A percentile compares a stretch with the other conserved stretches of the same genome.
phyloP scores from a whole-genome alignment of 2,113 vertebrate genomes.

The Neoarius graeffei region DNA sequence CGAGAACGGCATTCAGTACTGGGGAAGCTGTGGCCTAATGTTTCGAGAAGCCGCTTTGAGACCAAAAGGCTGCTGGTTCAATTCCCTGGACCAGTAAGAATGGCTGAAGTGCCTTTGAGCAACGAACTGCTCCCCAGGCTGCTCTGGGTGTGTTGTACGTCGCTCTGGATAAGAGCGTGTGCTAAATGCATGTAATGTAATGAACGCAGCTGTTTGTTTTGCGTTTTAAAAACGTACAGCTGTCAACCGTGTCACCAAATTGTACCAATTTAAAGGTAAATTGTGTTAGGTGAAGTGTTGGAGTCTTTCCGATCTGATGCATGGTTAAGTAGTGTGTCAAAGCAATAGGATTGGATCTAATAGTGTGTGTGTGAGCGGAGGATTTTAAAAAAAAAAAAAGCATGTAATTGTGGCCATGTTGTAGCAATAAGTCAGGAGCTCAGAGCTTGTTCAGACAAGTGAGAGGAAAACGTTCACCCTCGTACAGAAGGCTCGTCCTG shows the following conservation, averaged over 20 bases:
- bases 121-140: too few species aligned
- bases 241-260: background rate
- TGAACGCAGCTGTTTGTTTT: background rate
- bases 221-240: background rate
- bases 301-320: background rate
- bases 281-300: background rate
- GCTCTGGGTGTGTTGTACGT: too few species aligned
- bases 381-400: background rate
- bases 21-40: background rate
- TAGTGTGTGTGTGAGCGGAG: background rate
- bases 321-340: background rate
- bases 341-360: background rate
- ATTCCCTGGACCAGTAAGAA: too few species aligned
- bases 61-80: too few species aligned
- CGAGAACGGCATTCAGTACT: background rate
- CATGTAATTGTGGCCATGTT: background rate
- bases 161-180: too few species aligned
- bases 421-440: background rate
- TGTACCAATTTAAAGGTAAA: background rate
- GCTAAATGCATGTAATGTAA: background rate
- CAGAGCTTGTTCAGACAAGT: constrained; percentile 33
- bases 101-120: too few species aligned
- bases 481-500: constrained; percentile 43
- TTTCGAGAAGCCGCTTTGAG: too few species aligned
- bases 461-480: constrained; percentile 30